Percentiles rank a stretch among this genome's conserved stretches.
Evolutionary conservation across 2,113 vertebrate species (phyloP).

Genomic region (Smithornis capensis): DNA sequence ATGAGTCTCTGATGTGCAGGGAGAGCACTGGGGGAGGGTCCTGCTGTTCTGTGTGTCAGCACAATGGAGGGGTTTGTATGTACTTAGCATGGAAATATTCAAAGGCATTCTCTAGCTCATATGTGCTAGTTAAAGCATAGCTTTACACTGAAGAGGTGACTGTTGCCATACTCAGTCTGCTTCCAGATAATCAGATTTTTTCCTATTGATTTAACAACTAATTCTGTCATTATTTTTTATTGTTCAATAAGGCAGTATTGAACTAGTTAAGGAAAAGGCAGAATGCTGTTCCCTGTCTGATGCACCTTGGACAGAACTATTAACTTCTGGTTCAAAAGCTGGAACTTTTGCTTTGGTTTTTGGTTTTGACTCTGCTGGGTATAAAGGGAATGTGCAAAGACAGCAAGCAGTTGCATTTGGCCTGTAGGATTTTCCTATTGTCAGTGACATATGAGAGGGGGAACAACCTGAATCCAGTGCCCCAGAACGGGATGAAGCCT

Average conservation of each 20-base stretch:
- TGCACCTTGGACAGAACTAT: background rate
- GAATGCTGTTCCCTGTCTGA: background rate
- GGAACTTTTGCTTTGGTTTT: background rate
- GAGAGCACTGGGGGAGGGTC: background rate
- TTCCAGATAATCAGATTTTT: background rate
- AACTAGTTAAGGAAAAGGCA: background rate
- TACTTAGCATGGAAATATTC: background rate
- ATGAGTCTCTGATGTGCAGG: background rate
- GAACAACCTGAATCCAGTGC: background rate
- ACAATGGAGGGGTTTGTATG: background rate
- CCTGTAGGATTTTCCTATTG: background rate
- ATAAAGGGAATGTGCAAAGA: background rate
- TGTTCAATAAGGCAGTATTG: background rate
- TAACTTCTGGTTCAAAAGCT: background rate
- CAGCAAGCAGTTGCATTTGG: background rate
- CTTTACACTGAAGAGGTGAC: background rate
- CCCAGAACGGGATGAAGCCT: background rate
- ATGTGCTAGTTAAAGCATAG: background rate
- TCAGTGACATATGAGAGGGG: background rate
- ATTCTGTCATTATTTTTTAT: background rate
- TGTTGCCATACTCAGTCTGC: background rate
- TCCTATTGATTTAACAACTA: background rate
- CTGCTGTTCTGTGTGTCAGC: background rate
- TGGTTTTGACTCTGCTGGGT: background rate
- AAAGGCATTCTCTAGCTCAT: rapidly evolving